A percentile compares a stretch with the other conserved stretches of the same genome.
Evolutionary conservation across 1,140 invertebrate species (phyloP).

Genomic region (Ceratitis capitata): DNA sequence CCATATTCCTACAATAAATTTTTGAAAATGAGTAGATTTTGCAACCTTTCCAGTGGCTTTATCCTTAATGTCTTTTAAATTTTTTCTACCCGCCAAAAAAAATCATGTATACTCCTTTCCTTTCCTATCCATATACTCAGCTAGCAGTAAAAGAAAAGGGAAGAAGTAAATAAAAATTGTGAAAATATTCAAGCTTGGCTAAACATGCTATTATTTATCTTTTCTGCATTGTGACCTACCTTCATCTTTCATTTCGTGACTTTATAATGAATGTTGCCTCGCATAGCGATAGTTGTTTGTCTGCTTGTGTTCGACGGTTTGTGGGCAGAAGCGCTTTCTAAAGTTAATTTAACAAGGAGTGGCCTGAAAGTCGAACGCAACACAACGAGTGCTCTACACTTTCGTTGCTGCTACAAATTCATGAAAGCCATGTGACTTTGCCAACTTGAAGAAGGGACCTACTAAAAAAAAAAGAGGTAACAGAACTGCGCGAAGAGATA

Average conservation of each 20-base stretch:
- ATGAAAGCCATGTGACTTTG: not conserved
- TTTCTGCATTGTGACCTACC: not conserved
- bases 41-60: too few species aligned
- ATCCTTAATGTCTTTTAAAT: too few species aligned
- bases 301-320: not conserved
- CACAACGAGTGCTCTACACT: not conserved
- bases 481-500: not conserved
- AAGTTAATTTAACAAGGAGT: conserved; percentile 33
- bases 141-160: too few species aligned
- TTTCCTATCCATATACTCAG: too few species aligned
- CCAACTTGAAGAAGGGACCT: not conserved
- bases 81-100: too few species aligned
- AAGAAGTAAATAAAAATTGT: too few species aligned
- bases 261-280: conserved; percentile 21
- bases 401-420: not conserved
- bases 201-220: too few species aligned
- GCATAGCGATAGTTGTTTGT: not conserved
- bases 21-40: too few species aligned
- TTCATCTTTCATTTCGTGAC: not conserved
- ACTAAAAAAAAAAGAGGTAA: not conserved
- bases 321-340: too few species aligned
- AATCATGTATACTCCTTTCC: too few species aligned
- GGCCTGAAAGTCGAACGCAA: not conserved
- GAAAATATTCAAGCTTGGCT: too few species aligned
- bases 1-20: too few species aligned